These are phyloP conservation scores for Bicyclus anynana DNA, from an alignment of 1,140 invertebrate species.

Conservation along the genomic window DNA sequence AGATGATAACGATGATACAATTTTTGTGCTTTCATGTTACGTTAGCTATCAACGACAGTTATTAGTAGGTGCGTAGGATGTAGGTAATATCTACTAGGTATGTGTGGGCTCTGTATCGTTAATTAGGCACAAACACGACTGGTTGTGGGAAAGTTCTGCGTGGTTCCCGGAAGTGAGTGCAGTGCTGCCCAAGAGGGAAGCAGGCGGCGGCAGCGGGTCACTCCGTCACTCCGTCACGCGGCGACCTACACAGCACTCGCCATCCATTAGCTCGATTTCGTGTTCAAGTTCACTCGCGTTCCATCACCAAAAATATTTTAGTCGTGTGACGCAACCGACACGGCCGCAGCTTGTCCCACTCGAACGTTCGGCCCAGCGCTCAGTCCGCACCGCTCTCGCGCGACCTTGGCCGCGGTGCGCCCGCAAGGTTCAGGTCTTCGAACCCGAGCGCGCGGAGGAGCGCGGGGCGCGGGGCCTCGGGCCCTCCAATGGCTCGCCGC, in stretches of 20 bases:
- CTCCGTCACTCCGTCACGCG: constrained; percentile 70
- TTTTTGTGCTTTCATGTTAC: too few species aligned
- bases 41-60: too few species aligned
- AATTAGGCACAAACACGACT: too few species aligned
- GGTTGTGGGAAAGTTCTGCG: not conserved
- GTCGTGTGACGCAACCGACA: constrained; percentile 71
- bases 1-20: too few species aligned
- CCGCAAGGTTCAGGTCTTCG: constrained; percentile 77
- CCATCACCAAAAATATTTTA: constrained; percentile 77
- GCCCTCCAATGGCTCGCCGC: constrained; percentile 64
- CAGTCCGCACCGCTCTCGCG: constrained; percentile 63
- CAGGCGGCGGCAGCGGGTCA: constrained; percentile 64
- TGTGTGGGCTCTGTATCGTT: too few species aligned
- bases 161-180: constrained; percentile 44
- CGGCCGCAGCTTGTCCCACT: constrained; percentile 55
- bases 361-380: constrained; percentile 47
- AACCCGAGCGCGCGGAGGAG: constrained; percentile 59
- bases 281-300: constrained; percentile 75
- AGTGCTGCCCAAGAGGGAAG: constrained; percentile 46
- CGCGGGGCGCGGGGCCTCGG: constrained; percentile 45
- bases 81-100: too few species aligned
- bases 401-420: constrained; percentile 76
- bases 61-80: too few species aligned
- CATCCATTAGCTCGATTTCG: constrained; percentile 72
- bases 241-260: constrained; percentile 65